Evolutionary conservation across 2,113 vertebrate genomes (phyloP), one percentile per base, ranked within the genome.

Genomic region (Struthidea cinerea): DNA sequence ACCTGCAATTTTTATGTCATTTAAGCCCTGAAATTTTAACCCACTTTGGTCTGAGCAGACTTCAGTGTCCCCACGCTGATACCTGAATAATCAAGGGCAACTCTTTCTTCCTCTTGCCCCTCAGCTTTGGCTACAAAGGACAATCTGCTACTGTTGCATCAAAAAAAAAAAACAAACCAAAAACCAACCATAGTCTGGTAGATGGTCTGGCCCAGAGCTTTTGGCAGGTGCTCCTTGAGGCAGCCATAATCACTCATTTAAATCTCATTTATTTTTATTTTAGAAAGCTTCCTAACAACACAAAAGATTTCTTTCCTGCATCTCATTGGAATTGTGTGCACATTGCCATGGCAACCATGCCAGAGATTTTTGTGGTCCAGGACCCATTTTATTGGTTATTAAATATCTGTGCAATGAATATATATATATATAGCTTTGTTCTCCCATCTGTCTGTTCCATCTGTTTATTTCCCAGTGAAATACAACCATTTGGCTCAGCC

Each of bases 401-500:
- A 95, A 93, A 65, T 96, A 89, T 92, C 82, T 88, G 52, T 88
- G 81, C 67, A 90, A 96, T 84, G 55, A 35, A 26, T 6, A 52
- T 17, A 93, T 16, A 90, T 74, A 87, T 67, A 92, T 59, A 78
- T 68, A 86, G 46, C 55, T 93, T 73, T 93, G 60, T 80, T 96
- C 60, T 91, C 60, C 96, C 94, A 96, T 95, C 94, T 95, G 94
- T 86, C 83, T 81, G 52, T 46, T 86, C 79, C 90, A 95, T 96
- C 88, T 96, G 92, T 87, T 94, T 70, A 64, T 93, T 94, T 90
- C 60, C 52, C 65, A 88, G 44, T 75, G 76, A 92, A 90, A 95
- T 86, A 70, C 41, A 83, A 89, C 52, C n/a, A 30, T 11, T 88
- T 93, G 75, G 83, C 82, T 92, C 23, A 27, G 57, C 14, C 74